Conservation (phyloP, 2,113 vertebrate species). For the Paralichthys olivaceus region DNA sequence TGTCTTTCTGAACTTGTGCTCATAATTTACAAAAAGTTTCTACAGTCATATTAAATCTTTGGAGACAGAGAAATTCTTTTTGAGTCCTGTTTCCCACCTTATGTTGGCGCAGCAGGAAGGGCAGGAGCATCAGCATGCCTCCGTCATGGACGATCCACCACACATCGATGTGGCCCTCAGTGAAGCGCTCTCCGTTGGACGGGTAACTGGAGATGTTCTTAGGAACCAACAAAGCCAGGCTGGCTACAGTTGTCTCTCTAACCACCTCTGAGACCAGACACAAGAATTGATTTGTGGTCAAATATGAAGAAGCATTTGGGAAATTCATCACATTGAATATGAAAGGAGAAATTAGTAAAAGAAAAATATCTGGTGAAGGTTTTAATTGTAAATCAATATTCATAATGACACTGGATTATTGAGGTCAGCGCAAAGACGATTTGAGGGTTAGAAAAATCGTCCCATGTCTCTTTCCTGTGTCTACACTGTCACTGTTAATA, state of each 20-base stretch:
- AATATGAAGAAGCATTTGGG: not conserved
- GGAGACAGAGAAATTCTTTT: not conserved
- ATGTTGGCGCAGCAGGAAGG: conserved; percentile 96
- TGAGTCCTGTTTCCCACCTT: conserved; percentile 83
- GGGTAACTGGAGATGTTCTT: conserved; percentile 96
- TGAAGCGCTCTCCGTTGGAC: conserved; percentile 95
- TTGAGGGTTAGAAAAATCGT: too few species aligned
- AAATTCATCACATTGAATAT: not conserved
- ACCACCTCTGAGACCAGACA: conserved; percentile 88
- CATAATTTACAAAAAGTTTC: not conserved
- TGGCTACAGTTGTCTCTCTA: conserved; percentile 93
- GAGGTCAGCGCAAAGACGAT: too few species aligned
- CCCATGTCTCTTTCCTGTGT: too few species aligned
- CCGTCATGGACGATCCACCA: conserved; percentile 99
- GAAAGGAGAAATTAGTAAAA: too few species aligned
- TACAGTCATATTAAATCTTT: not conserved
- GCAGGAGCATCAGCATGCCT: conserved; percentile 98
- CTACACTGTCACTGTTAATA: too few species aligned
- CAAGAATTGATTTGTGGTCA: not conserved
- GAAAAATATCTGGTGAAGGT: too few species aligned
- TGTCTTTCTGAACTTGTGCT: not conserved
- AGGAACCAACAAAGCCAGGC: conserved; percentile 92
- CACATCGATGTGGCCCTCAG: conserved; percentile 95
- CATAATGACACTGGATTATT: too few species aligned
- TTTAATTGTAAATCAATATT: too few species aligned